Conservation (phyloP, 2,797 vertebrate species). For the Epinephelus coioides region DNA sequence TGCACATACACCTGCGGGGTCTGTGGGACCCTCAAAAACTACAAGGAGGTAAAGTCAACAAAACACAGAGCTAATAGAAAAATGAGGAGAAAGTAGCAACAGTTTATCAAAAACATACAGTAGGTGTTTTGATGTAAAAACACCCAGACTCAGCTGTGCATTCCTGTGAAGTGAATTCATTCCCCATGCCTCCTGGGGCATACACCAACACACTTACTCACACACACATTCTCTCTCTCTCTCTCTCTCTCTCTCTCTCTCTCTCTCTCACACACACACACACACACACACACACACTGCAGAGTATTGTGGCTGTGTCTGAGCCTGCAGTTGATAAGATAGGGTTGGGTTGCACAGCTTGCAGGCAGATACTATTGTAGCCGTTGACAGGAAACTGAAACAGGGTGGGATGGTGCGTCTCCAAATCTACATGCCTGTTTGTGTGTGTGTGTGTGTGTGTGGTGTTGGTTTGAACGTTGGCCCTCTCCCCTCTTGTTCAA, state of each 20-base stretch:
- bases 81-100: slow-evolving; percentile 2
- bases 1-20: background rate
- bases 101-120: slow-evolving; percentile 59
- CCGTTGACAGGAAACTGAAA: slow-evolving; percentile 73
- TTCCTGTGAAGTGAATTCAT: slow-evolving; percentile 86
- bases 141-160: slow-evolving; percentile 80
- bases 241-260: background rate
- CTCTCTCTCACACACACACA: slow-evolving; percentile 7
- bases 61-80: slow-evolving; percentile 13
- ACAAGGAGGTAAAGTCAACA: background rate
- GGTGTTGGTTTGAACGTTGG: slow-evolving; percentile 53
- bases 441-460: slow-evolving; percentile 51
- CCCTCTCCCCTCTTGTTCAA: slow-evolving; percentile 56
- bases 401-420: slow-evolving; percentile 50
- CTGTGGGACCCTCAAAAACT: background rate
- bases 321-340: slow-evolving; percentile 82
- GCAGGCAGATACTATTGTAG: slow-evolving; percentile 78
- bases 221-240: slow-evolving; percentile 4
- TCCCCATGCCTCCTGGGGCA: slow-evolving; percentile 71
- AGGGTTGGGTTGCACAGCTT: slow-evolving; percentile 77
- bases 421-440: slow-evolving; percentile 41
- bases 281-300: slow-evolving; percentile 38
- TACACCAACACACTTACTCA: slow-evolving; percentile 27
- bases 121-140: slow-evolving; percentile 72
- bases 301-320: slow-evolving; percentile 65